Evolutionary conservation across 2,888 invertebrate species (phyloP), one percentile per base, ranked within the genome.

Genomic region (Erpobdella octoculata): DNA sequence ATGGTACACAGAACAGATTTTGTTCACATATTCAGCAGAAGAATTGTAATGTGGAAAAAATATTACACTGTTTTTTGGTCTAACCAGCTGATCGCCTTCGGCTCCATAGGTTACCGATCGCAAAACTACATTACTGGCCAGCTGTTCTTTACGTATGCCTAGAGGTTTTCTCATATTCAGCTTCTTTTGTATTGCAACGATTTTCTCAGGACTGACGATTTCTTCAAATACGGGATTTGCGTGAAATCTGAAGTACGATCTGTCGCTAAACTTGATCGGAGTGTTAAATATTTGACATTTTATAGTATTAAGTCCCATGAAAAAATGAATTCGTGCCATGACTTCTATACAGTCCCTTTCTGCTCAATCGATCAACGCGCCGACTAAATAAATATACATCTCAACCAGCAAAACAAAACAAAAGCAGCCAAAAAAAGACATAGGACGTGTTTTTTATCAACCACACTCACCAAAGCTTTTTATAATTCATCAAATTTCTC

Each of bases 21-120:
- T 68, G n/a, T 68, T 25, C 5, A 68, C 41, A 31, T 5, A 25
- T 28, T 46, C 53, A 18, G 38, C 33, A 48, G 31, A 21, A 12
- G 68, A 68, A 31, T 68, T 41, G 41, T 33, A 36, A 48, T 68
- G 68, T 33, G 68, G 31, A 33, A 68, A 68, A 15, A 68, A 48
- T 25, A 68, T 18, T 6, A 68, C 48, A 48, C 46, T n/a, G 28
- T 48, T 68, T 48, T 48, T 68, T 33, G 68, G 41, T 68, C 41
- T 68, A 28, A 53, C 31, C 12, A 38, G 18, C 18, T n/a, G 28
- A n/a, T 25, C 28, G 28, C 41, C 53, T 68, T 33, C 48, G 31
- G 8, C 12, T 1, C 12, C 48, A 68, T 37, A 31, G 21, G 15
- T 41, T 9, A 68, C 68, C 21, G 48, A 48, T n/a, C 41, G 68